Percentiles rank a stretch among this genome's conserved stretches.
Evolutionary conservation across 2,113 vertebrate genomes (phyloP).

Genomic region (Crotalus helleri): DNA sequence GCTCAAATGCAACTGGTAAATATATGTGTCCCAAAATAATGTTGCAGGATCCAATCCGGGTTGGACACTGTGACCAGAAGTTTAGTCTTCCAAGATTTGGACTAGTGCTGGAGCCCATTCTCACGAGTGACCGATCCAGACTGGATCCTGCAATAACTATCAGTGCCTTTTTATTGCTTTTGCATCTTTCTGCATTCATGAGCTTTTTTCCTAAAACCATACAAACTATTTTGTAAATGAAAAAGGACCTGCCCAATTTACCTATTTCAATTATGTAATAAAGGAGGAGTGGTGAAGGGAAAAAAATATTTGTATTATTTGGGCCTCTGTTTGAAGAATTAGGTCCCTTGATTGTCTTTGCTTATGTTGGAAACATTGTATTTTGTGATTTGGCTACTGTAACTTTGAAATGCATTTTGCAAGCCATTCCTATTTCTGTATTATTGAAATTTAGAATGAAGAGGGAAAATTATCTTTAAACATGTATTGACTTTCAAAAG

Average conservation of each 20-base stretch:
- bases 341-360: neutral
- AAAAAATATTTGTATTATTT: neutral
- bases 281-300: neutral
- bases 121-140: neutral
- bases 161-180: neutral
- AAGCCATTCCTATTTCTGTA: neutral
- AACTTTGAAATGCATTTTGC: neutral
- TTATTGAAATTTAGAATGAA: neutral
- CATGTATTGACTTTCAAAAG: neutral
- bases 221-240: neutral
- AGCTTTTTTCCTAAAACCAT: neutral
- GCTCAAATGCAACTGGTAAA: neutral
- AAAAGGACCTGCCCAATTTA: neutral
- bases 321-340: neutral
- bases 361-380: neutral
- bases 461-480: neutral
- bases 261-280: neutral
- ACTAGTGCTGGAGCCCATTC: neutral
- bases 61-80: neutral
- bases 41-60: neutral
- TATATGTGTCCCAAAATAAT: neutral
- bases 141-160: neutral
- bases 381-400: neutral
- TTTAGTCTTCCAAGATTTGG: neutral
- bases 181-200: neutral